These are phyloP conservation scores for Glyphotaelius pellucidus DNA, from an alignment of 2,888 invertebrate species.

Conservation along the genomic window DNA sequence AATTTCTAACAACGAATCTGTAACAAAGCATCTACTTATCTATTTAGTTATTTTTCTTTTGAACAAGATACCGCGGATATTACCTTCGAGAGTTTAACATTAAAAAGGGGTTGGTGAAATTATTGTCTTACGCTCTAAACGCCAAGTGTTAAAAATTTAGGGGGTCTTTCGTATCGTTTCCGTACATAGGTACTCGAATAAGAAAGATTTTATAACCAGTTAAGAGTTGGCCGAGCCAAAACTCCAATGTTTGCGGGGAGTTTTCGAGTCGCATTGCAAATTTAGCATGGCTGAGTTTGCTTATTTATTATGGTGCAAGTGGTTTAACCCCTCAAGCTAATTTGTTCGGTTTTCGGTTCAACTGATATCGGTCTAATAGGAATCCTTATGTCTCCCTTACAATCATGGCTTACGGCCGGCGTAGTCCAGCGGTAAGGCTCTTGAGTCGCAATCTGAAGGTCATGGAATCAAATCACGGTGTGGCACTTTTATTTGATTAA, in stretches of 20 bases:
- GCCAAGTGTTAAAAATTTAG: neutral
- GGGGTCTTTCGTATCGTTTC: neutral
- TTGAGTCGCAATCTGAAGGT: too few species aligned
- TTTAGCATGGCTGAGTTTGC: slow-evolving; percentile 22
- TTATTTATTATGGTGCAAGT: slow-evolving; percentile 30
- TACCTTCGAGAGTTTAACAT: neutral
- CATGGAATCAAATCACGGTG: too few species aligned
- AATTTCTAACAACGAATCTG: too few species aligned
- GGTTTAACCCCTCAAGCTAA: too few species aligned
- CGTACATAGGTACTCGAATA: neutral
- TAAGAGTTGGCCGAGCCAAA: slow-evolving; percentile 32
- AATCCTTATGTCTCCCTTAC: too few species aligned
- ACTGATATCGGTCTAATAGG: too few species aligned
- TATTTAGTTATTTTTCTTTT: neutral
- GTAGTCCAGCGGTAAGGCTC: too few species aligned
- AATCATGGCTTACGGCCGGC: too few species aligned
- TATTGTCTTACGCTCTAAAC: neutral
- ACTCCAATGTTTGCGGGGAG: slow-evolving; percentile 6
- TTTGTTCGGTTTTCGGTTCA: too few species aligned
- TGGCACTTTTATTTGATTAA: too few species aligned
- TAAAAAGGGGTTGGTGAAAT: neutral
- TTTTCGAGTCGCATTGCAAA: slow-evolving; percentile 16
- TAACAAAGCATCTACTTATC: too few species aligned
- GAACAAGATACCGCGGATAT: neutral
- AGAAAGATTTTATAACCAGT: slow-evolving; percentile 52